These are phyloP conservation scores for Hirtodrosophila confusa DNA, from an alignment of 2,888 invertebrate species.

Conservation along the genomic window DNA sequence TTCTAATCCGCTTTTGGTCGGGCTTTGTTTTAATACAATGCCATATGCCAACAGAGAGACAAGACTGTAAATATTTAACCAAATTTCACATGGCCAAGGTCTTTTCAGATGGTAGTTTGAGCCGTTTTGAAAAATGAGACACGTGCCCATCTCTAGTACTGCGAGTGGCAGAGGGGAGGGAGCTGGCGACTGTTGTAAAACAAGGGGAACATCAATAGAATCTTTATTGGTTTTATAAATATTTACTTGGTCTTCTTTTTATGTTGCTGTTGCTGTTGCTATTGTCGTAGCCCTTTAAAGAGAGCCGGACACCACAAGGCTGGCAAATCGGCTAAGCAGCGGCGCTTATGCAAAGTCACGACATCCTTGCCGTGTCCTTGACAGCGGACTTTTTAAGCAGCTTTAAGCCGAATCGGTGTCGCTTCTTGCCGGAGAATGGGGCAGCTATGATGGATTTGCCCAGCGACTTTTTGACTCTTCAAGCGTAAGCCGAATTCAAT, in stretches of 20 bases:
- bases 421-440: background rate
- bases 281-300: conserved; percentile 35
- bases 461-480: conserved; percentile 58
- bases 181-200: conserved; percentile 42
- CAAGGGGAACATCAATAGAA: conserved; percentile 70
- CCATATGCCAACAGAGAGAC: no score
- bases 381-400: conserved; percentile 62
- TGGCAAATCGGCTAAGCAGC: conserved; percentile 12
- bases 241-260: conserved; percentile 46
- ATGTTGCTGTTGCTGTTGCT: conserved; percentile 4
- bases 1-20: no score
- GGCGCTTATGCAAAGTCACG: conserved; percentile 56
- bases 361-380: conserved; percentile 57
- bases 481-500: conserved; percentile 74
- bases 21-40: no score
- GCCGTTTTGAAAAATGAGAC: no score
- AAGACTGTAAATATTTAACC: no score
- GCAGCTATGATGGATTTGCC: conserved; percentile 62
- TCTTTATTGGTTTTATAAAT: conserved; percentile 75
- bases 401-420: conserved; percentile 39
- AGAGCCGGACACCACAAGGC: background rate
- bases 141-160: no score
- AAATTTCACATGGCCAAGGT: no score
- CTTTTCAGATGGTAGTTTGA: no score
- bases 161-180: background rate